These are phyloP conservation scores for Sinonovacula constricta DNA, from an alignment of 1,140 invertebrate species.

Conservation along the genomic window DNA sequence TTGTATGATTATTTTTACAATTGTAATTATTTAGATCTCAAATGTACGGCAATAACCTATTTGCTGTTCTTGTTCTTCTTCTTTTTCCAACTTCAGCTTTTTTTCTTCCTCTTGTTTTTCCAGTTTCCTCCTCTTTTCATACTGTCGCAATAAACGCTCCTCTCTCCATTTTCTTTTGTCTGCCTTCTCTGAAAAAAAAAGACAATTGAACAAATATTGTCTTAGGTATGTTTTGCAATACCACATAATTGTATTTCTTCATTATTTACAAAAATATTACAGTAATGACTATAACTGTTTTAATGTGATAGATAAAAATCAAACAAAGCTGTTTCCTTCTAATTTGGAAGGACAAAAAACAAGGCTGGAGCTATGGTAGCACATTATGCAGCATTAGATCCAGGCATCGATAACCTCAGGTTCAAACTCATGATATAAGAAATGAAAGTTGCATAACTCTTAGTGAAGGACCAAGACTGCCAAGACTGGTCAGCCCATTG, in stretches of 20 bases:
- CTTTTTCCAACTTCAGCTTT: slow-evolving; percentile 48
- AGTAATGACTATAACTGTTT: neutral
- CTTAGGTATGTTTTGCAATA: no score
- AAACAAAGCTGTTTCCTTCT: neutral
- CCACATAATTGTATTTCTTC: no score
- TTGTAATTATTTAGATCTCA: neutral
- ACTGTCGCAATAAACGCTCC: slow-evolving; percentile 65
- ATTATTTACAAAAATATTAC: neutral
- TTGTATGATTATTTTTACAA: neutral
- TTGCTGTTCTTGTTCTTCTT: slow-evolving; percentile 47
- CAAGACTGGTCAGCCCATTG: no score
- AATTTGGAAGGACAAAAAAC: neutral
- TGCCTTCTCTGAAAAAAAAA: slow-evolving; percentile 54
- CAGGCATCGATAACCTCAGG: no score
- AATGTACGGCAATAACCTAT: no score
- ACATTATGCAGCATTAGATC: no score
- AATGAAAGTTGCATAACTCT: neutral
- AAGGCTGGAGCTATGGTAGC: neutral
- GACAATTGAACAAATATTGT: neutral
- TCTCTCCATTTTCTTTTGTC: slow-evolving; percentile 71
- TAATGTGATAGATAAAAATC: neutral
- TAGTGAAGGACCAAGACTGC: neutral
- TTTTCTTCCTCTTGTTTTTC: slow-evolving; percentile 53
- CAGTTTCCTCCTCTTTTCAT: slow-evolving; percentile 59
- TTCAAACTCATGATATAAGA: no score